Evolutionary conservation across 2,888 invertebrate genomes (phyloP), one percentile per base, ranked within the genome.

Genomic region (Prosopocoilus inquinatus): DNA sequence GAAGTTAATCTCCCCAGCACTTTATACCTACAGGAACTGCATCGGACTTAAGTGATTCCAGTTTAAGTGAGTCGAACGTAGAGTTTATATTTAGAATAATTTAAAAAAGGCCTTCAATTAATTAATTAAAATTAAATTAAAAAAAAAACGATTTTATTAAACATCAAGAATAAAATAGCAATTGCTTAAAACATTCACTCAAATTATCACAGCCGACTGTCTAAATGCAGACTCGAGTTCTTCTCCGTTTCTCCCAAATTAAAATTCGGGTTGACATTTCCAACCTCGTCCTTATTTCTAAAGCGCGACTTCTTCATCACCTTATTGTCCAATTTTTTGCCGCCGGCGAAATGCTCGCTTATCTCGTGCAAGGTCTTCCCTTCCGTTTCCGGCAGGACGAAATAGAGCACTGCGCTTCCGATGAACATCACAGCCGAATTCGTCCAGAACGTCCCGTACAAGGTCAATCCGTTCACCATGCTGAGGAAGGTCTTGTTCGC

Each of bases 321-420:
- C 53, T 75, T 67, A 59, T 83, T 83, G 2, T 71, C 74, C 13
- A 84, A 68, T 61, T 78, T 82, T 44, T 77, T 79, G 20, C 81
- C 71, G 0, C 88, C 87, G 1, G 84, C 80, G 64, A 85, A 89
- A 71, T 89, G 88, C 56, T 85, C 82, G 65, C 87, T 84, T 47
- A 90, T 89, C 64, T 89, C 88, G 51, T 80, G 80, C 39, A 92
- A 73, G 0, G 84, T 85, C 67, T 89, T 85, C 0, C 91, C 90
- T 73, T 92, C 92, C 0, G 93, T 93, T 79, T 93, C 93, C 0
- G 92, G 92, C 54, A 93, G 74, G 33, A 84, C 77, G 57, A 85
- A 85, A 70, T 85, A 90, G 33, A 92, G 78, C 7, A 84, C 73
- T 2, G 84, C 58, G n/a, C 84, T 79, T 0, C 90, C 91, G 0